Conservation (phyloP, 2,113 vertebrate genomes). For the Murina feae region DNA sequence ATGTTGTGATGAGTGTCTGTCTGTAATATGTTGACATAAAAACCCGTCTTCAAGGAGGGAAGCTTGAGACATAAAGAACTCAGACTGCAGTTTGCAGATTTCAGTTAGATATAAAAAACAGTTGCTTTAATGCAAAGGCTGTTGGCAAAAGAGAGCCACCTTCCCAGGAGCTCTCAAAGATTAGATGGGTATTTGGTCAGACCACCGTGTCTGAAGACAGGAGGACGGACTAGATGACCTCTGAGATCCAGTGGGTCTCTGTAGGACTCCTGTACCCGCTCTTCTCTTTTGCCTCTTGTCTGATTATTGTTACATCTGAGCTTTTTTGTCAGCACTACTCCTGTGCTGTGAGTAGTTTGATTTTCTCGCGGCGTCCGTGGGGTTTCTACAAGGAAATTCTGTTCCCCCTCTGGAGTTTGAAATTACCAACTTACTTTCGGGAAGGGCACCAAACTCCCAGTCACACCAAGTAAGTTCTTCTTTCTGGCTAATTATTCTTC, state of each 20-base stretch:
- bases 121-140: background rate
- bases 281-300: background rate
- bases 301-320: background rate
- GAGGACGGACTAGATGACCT: background rate
- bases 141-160: background rate
- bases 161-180: background rate
- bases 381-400: conserved; percentile 70
- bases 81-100: background rate
- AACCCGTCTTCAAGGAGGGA: background rate
- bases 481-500: conserved; percentile 65
- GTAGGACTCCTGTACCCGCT: background rate
- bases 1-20: background rate
- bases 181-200: background rate
- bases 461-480: conserved; percentile 70
- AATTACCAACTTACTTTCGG: background rate
- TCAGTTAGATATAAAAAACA: background rate
- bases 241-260: background rate
- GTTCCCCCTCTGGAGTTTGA: background rate
- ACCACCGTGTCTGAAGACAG: background rate
- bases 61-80: background rate
- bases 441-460: conserved; percentile 65
- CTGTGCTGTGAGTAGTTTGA: background rate
- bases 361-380: background rate
- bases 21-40: background rate
- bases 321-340: background rate